Conservation (phyloP, 2,113 vertebrate species). For the Coptodon rendalli region DNA sequence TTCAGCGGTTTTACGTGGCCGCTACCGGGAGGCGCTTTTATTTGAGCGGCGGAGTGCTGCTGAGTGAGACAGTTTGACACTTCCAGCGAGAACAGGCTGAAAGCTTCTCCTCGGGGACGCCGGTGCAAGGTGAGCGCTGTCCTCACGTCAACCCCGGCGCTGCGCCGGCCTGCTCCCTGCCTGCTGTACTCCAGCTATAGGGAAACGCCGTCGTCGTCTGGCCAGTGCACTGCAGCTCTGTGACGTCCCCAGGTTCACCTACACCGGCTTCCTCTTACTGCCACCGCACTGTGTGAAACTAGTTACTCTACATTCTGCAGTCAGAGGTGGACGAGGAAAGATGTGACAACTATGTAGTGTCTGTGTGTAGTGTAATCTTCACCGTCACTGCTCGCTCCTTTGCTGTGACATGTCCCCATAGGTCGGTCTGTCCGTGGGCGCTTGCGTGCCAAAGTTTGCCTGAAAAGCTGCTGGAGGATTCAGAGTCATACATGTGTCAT, state of each 20-base stretch:
- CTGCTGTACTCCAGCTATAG: not conserved
- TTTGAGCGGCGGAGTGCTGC: rapidly evolving
- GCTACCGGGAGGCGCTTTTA: not conserved
- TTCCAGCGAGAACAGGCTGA: not conserved
- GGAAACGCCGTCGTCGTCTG: not conserved
- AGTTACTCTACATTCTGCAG: not conserved
- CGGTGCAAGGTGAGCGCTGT: constrained; percentile 48
- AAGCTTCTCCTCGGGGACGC: not conserved
- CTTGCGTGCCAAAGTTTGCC: not conserved
- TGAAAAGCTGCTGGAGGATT: not conserved
- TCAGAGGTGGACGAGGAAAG: not conserved
- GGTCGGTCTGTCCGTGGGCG: not conserved
- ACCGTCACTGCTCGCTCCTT: not conserved
- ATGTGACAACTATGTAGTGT: not conserved
- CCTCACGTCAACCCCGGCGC: constrained; percentile 55
- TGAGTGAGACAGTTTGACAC: not conserved
- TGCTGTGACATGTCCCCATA: not conserved
- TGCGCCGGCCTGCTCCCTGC: not conserved
- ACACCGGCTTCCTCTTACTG: not conserved
- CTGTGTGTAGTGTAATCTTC: not conserved
- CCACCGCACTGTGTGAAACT: not conserved
- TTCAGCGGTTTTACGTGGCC: not conserved
- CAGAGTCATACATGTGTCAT: not conserved
- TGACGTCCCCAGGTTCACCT: not conserved
- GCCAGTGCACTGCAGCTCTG: not conserved